A percentile compares a stretch with the other conserved stretches of the same genome.
Evolutionary conservation across 2,888 invertebrate species (phyloP).

Genomic region (Meteorus colon): DNA sequence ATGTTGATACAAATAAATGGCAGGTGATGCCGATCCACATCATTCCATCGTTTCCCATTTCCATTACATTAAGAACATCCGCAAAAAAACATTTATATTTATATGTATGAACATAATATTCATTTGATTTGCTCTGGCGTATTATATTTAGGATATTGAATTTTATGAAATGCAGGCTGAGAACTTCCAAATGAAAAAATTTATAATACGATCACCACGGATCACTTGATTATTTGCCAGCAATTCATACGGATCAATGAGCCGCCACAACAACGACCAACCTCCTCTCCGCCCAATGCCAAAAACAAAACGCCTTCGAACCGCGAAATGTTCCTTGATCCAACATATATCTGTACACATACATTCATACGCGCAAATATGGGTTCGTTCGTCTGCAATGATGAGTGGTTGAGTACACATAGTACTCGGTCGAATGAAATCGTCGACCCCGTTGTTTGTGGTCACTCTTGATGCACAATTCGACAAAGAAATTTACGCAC

Average conservation of each 20-base stretch:
- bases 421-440: conserved; percentile 64
- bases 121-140: too few relatives aligned
- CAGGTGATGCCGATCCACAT: too few relatives aligned
- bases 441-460: conserved; percentile 70
- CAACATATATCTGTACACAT: conserved; percentile 26
- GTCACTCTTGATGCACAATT: conserved; percentile 64
- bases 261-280: conserved; percentile 69
- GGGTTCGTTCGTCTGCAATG: conserved; percentile 41
- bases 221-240: conserved; percentile 45
- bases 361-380: conserved; percentile 14
- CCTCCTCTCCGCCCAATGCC: conserved; percentile 69
- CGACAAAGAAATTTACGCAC: conserved; percentile 61
- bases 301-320: conserved; percentile 72
- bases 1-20: too few relatives aligned
- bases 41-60: too few relatives aligned
- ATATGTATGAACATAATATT: not conserved
- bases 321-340: conserved; percentile 66
- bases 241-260: conserved; percentile 67
- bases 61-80: not conserved
- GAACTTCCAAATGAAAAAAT: too few relatives aligned
- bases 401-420: conserved; percentile 57
- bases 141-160: too few relatives aligned
- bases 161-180: too few relatives aligned
- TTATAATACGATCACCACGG: not conserved
- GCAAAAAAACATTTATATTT: too few relatives aligned